phyloP scores from a whole-genome alignment of 2,113 vertebrate genomes.

The Sciurus niger region DNA sequence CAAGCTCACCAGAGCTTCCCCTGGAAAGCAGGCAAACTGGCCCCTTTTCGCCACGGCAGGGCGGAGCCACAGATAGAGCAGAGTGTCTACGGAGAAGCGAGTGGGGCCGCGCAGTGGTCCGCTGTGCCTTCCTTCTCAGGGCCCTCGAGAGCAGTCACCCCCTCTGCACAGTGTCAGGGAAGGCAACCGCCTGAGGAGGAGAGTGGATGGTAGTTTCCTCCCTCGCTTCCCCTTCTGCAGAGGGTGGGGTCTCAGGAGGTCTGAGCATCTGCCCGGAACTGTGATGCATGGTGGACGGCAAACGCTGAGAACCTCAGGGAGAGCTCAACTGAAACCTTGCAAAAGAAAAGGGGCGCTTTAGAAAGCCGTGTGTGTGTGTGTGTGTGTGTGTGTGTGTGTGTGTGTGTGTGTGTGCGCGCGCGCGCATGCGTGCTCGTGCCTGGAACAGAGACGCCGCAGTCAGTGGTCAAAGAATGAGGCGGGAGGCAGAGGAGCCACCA shows the following conservation, averaged over 20 bases:
- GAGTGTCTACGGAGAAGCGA: neutral
- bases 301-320: neutral
- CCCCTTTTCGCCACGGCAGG: neutral
- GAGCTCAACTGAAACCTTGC: too few species aligned
- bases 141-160: neutral
- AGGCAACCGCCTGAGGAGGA: neutral
- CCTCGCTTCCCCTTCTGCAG: neutral
- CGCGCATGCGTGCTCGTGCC: neutral
- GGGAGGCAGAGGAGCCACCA: fast-evolving
- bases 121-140: neutral
- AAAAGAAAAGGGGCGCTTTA: neutral
- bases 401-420: too few species aligned
- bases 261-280: neutral
- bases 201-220: too few species aligned
- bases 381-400: too few species aligned
- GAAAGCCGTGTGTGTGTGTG: neutral
- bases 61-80: neutral
- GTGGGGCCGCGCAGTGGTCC: too few species aligned
- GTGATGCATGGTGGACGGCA: neutral
- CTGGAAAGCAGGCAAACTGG: neutral
- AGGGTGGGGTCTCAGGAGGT: neutral
- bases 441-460: neutral
- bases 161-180: neutral
- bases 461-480: neutral
- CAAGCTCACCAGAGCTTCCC: too few species aligned